A percentile compares a stretch with the other conserved stretches of the same genome.
phyloP scores from a whole-genome alignment of 2,888 invertebrate genomes.

The Plagodis dolabraria region DNA sequence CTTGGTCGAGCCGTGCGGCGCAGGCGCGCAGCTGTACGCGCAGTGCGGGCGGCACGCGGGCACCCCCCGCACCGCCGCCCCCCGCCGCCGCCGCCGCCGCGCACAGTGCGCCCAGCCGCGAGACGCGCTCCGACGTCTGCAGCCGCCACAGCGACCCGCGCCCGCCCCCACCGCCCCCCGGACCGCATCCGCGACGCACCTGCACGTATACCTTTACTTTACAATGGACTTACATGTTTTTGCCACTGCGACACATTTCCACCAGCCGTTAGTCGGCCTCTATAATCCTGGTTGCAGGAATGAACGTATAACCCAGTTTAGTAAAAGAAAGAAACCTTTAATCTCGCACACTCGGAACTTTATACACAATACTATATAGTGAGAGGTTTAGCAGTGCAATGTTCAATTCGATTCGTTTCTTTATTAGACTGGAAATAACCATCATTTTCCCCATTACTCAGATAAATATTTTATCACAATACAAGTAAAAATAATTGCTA shows the following conservation, averaged over 20 bases:
- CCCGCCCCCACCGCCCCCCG: slow-evolving; percentile 44
- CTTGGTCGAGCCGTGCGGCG: slow-evolving; percentile 61
- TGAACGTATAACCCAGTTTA: no score
- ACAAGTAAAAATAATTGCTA: no score
- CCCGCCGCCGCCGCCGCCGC: slow-evolving; percentile 87
- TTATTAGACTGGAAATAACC: no score
- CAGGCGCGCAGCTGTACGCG: slow-evolving; percentile 77
- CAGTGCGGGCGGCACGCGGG: slow-evolving; percentile 89
- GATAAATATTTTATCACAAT: no score
- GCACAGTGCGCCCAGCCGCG: slow-evolving; percentile 92
- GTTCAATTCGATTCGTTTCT: no score
- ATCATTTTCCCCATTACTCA: no score
- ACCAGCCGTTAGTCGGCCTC: not conserved
- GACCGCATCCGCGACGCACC: slow-evolving; percentile 55
- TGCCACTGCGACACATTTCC: not conserved
- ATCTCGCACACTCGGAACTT: no score
- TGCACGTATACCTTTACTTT: slow-evolving; percentile 5
- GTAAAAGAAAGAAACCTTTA: no score
- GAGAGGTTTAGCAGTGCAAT: no score
- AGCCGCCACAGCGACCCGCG: slow-evolving; percentile 76
- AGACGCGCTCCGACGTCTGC: slow-evolving; percentile 82
- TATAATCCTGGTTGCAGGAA: no score
- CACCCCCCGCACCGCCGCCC: slow-evolving; percentile 83
- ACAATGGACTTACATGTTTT: no score
- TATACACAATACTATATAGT: no score